A percentile compares a stretch with the other conserved stretches of the same genome.
Conservation (phyloP, 1,140 invertebrate species). For the Vollenhovia emeryi region DNA sequence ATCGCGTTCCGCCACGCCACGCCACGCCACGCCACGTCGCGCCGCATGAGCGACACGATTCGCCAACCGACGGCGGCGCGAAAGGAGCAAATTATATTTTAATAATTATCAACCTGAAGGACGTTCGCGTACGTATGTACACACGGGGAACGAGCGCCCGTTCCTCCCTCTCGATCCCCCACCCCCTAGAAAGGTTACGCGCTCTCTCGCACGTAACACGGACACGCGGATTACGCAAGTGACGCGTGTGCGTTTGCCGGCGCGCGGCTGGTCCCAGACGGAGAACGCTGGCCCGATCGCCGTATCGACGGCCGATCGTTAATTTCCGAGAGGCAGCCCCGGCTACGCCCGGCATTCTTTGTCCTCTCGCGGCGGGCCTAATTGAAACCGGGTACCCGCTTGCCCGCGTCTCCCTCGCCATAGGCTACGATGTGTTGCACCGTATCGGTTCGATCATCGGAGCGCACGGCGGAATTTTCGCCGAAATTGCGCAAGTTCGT, state of each 20-base stretch:
- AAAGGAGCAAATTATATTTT: conserved; percentile 36
- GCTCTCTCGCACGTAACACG: conserved; percentile 40
- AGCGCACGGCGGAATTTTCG: neutral
- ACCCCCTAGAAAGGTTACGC: conserved; percentile 43
- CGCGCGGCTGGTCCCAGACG: neutral
- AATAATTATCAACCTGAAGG: conserved; percentile 54
- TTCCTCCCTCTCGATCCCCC: conserved; percentile 29
- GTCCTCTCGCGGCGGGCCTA: neutral
- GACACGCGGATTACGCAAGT: conserved; percentile 50
- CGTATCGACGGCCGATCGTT: conserved; percentile 15
- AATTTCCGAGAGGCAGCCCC: conserved; percentile 28
- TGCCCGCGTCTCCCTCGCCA: neutral
- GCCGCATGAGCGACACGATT: conserved; percentile 32
- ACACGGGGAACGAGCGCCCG: neutral
- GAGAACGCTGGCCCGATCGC: neutral
- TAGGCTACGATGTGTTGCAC: neutral
- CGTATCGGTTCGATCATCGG: neutral
- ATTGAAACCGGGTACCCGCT: neutral
- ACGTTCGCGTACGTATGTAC: neutral
- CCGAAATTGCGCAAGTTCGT: conserved; percentile 13
- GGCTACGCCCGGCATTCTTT: conserved; percentile 13
- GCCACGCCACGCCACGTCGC: neutral
- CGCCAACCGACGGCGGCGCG: conserved; percentile 10
- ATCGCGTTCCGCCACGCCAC: neutral
- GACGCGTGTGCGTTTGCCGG: conserved; percentile 1